phyloP scores from a whole-genome alignment of 2,113 vertebrate genomes.

The Eulemur rufifrons region DNA sequence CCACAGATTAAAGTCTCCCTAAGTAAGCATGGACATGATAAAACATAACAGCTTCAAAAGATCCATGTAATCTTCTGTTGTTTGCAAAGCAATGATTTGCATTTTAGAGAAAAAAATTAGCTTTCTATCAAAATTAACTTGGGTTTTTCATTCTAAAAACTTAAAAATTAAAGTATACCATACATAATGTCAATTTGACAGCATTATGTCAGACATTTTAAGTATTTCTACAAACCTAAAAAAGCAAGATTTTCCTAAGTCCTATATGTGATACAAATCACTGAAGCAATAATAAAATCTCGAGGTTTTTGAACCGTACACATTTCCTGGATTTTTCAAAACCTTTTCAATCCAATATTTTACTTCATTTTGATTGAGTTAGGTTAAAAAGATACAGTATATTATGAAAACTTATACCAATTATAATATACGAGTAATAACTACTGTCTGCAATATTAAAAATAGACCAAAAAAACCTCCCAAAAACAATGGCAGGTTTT shows the following conservation, averaged over 20 bases:
- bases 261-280: not conserved
- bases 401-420: not conserved
- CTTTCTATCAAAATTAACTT: conserved; percentile 10
- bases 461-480: not conserved
- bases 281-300: not conserved
- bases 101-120: not conserved
- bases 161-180: conserved; percentile 29
- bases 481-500: not conserved
- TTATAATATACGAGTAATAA: not conserved
- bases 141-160: conserved; percentile 38
- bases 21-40: not conserved
- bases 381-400: not conserved
- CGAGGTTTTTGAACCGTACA: not conserved
- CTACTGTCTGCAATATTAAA: not conserved
- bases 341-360: not conserved
- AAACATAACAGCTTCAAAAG: not conserved
- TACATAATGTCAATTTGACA: not conserved
- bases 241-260: conserved; percentile 37
- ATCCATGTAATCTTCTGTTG: not conserved
- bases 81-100: not conserved
- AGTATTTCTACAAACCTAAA: not conserved
- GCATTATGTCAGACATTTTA: not conserved
- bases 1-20: conserved; percentile 29
- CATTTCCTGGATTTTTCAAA: not conserved
- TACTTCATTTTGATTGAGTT: not conserved